Evolutionary conservation across 2,113 vertebrate genomes (phyloP), one percentile per base, ranked within the genome.

Genomic region (Sciurus niger): DNA sequence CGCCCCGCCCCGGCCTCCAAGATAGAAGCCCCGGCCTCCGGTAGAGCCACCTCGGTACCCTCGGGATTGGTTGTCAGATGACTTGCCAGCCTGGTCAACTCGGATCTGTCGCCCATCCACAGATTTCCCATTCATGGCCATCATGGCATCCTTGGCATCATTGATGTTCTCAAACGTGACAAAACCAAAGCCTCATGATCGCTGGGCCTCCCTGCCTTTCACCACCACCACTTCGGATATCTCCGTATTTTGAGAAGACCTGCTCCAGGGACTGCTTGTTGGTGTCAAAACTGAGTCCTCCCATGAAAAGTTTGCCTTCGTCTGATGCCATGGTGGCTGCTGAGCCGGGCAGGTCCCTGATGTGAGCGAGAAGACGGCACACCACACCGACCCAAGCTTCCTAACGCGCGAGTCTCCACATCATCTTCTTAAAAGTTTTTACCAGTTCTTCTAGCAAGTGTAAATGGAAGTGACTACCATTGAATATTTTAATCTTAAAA

Each of bases 121-220:
- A 80, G 99, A 99, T 40, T 99, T 99, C 65, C 99, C 99, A 0
- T 99, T 99, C 99, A 99, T 99, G 83, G 99, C 99, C 68, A 99
- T 99, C 99, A 99, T 98, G 0, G 99, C 99, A 0, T 99, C 99
- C 97, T 99, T 99, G 0, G 99, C 99, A 17, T 99, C 99, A 0
- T 99, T 99, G 0, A 99, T 98, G 82, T 99, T 99, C 90, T 99
- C 99, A 77, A 99, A 99, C 22, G 99, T 99, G 68, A 99, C 99
- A 65, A 99, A 99, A 7, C 99, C 99, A 90, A 99, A 99, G 0
- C 99, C 99, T 83, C 99, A 98, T 11, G 99, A 99, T 46, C 98
- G 98, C 87, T 99, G 99, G 0, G 99, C 99, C 93, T 99, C 99
- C 98, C 99, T 98, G 98, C 99, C 99, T 97, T 99, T 99, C 95